Percentiles rank a stretch among this genome's conserved stretches.
Evolutionary conservation across 2,888 invertebrate genomes (phyloP).

Genomic region (Plebejus melissa): DNA sequence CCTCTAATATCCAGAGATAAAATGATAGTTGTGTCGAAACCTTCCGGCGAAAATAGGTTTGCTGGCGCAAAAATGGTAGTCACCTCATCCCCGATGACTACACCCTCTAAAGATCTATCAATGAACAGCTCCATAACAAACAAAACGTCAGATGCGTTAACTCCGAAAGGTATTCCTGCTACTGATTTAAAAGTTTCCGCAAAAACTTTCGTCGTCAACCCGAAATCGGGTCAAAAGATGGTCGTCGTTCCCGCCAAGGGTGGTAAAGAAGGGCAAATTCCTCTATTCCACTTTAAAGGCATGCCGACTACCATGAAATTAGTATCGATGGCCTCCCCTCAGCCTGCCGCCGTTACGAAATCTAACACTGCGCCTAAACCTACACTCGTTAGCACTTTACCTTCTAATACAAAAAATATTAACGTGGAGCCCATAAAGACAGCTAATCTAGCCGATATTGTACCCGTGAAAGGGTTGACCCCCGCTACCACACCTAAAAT

Average conservation of each 20-base stretch:
- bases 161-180: constrained; percentile 69
- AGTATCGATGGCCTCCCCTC: constrained; percentile 68
- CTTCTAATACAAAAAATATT: constrained; percentile 55
- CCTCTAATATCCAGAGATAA: constrained; percentile 54
- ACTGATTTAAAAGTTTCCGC: constrained; percentile 73
- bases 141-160: constrained; percentile 58
- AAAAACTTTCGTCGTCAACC: constrained; percentile 70
- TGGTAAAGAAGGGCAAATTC: constrained; percentile 61
- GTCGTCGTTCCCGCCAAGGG: constrained; percentile 70
- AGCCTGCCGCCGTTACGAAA: constrained; percentile 48
- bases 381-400: constrained; percentile 48
- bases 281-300: constrained; percentile 69
- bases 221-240: constrained; percentile 74
- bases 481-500: constrained; percentile 63
- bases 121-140: constrained; percentile 51
- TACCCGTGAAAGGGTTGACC: constrained; percentile 65
- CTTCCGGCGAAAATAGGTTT: constrained; percentile 54
- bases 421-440: constrained; percentile 57
- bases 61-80: constrained; percentile 62
- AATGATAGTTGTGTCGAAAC: constrained; percentile 72
- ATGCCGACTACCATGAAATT: constrained; percentile 70
- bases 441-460: constrained; percentile 69
- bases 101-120: constrained; percentile 49
- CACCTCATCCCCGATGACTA: constrained; percentile 53
- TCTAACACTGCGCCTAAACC: constrained; percentile 62